Evolutionary conservation across 2,113 vertebrate genomes (phyloP).

Genomic region (Callospermophilus lateralis): DNA sequence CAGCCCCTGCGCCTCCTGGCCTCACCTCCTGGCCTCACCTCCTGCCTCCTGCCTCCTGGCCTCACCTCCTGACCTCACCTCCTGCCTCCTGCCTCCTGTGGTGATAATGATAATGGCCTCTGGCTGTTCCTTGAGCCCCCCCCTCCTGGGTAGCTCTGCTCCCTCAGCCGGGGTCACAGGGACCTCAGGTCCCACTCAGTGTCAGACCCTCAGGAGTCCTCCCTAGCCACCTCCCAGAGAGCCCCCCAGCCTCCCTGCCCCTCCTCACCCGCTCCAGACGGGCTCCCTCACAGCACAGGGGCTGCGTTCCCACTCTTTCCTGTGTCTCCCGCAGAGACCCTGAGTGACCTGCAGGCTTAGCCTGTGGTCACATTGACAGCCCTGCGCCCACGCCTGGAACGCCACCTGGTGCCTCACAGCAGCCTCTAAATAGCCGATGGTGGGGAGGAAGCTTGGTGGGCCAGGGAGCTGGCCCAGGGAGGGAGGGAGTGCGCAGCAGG

Average conservation of each 20-base stretch:
- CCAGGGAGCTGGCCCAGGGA: not conserved
- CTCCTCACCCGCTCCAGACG: accelerated
- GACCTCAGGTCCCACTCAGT: not conserved
- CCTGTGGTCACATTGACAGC: not conserved
- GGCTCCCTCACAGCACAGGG: not conserved
- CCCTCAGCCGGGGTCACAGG: not conserved
- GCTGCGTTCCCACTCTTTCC: not conserved
- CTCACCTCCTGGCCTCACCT: not conserved
- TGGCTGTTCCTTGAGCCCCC: not conserved
- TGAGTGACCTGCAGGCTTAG: not conserved
- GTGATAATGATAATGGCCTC: too few relatives aligned
- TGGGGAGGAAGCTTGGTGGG: not conserved
- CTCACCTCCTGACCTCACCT: not conserved
- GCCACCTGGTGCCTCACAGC: not conserved
- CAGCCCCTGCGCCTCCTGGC: too few relatives aligned
- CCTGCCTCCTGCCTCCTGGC: not conserved
- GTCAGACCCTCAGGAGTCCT: not conserved
- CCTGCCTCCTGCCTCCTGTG: not conserved
- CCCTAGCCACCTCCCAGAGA: not conserved
- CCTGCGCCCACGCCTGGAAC: not conserved
- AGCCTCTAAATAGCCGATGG: accelerated
- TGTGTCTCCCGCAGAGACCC: not conserved
- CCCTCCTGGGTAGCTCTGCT: too few relatives aligned
- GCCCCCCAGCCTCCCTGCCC: not conserved
- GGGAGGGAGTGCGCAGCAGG: not conserved